Base-by-base conservation (phyloP, 2,113 vertebrate genomes). In the Tychaedon coryphoeus region DNA sequence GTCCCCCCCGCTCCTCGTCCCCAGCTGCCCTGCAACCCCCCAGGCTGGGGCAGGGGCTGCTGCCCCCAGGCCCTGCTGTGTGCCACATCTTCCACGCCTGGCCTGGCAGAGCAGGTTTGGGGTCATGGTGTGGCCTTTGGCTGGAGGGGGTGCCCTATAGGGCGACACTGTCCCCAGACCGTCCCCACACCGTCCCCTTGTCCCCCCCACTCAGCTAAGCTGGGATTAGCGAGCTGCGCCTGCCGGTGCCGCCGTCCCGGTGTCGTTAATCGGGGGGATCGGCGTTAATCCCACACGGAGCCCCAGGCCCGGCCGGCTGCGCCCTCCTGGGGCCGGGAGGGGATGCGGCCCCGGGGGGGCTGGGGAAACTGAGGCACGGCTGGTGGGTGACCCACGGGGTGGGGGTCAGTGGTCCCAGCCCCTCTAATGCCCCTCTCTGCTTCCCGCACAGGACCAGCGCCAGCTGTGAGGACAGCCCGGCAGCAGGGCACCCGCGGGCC, bases 181-280 rank as follows among this genome's bases (percentile, higher is more conserved):
- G 4, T 72, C 70, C 54, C 88, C 79, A 28, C 38, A 16, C 38
- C 5, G 3, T 84, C 54, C 86, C 70, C 57, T 36, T 2, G 3
- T n/a, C 9, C 23, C 64, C 75, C 10, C 36, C 45, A 17, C 10
- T 13, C 53, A 19, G 12, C 62, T 95, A 91, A 93, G 12, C 85
- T 2, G 43, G 81, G 93, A 83, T 95, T 93, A 89, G 93, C 0
- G 53, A 45, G 50, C 91, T 19, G 88, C 14, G 91, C 88, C 92
- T 54, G 90, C 92, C 65, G 70, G 86, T 81, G 84, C 58, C 42
- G 62, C 87, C 36, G 74, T 71, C 26, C 84, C 62, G 26, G 91
- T 93, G 91, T 58, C 15, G 76, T 80, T 96, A 95, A 95, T 93
- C 81, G 50, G 86, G 45, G 86, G 91, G 85, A 95, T 93, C 73